Percentiles rank a stretch among this genome's conserved stretches.
These are phyloP conservation scores for Ctenodactylus gundi DNA, from an alignment of 2,113 vertebrate genomes.

Conservation along the genomic window DNA sequence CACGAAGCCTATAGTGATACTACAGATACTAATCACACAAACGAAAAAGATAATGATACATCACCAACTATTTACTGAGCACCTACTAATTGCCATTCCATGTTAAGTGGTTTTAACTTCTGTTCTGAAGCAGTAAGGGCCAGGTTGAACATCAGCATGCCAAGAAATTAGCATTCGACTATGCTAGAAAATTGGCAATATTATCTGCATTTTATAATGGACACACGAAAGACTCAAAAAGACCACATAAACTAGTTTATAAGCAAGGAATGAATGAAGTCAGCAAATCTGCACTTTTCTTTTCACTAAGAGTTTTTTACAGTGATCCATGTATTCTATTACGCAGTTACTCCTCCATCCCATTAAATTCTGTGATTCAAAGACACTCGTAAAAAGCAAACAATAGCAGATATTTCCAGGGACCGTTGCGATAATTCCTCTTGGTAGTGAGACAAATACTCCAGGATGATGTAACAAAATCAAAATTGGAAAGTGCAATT, in stretches of 20 bases:
- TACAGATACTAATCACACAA: background rate
- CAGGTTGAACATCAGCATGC: background rate
- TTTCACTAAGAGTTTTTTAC: background rate
- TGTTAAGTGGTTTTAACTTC: background rate
- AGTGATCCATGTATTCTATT: background rate
- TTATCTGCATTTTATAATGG: background rate
- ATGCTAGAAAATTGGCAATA: background rate
- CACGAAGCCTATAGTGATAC: background rate
- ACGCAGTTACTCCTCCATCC: background rate
- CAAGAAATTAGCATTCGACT: background rate
- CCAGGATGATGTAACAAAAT: background rate
- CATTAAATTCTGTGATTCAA: background rate
- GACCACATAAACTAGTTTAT: background rate
- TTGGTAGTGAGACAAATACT: background rate
- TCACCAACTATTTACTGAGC: background rate
- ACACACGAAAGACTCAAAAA: background rate
- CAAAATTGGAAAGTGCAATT: background rate
- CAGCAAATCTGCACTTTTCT: background rate
- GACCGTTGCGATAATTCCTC: background rate
- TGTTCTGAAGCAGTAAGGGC: conserved; percentile 17
- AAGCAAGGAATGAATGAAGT: background rate
- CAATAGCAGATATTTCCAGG: background rate
- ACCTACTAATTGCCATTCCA: background rate
- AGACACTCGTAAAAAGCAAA: background rate
- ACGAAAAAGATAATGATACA: background rate